Conservation (phyloP, 2,113 vertebrate genomes). For the Gambusia affinis region DNA sequence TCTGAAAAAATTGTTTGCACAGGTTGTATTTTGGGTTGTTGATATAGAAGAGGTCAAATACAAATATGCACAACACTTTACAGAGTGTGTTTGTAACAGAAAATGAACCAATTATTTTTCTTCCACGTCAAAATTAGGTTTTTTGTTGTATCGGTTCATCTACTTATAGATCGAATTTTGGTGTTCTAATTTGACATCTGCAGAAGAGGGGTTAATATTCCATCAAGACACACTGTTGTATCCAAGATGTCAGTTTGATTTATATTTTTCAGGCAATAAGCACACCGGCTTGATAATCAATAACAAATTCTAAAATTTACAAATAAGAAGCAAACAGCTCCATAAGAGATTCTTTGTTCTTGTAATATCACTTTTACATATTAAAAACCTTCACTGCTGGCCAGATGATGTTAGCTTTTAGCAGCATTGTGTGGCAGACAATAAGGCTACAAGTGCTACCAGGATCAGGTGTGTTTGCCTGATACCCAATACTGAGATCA, state of each 20-base stretch:
- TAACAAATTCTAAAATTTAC: not conserved
- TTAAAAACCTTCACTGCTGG: slow-evolving; percentile 66
- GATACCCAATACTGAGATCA: slow-evolving; percentile 74
- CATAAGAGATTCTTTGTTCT: slow-evolving; percentile 36
- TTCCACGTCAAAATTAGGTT: too few relatives aligned
- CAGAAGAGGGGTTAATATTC: not conserved
- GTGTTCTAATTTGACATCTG: not conserved
- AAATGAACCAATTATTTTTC: too few relatives aligned
- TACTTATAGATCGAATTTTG: not conserved
- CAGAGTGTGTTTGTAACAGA: too few relatives aligned
- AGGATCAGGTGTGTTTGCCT: slow-evolving; percentile 75
- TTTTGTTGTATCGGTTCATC: too few relatives aligned
- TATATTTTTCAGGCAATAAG: not conserved
- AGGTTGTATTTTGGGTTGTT: too few relatives aligned
- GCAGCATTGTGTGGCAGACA: slow-evolving; percentile 59
- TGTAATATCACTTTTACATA: slow-evolving; percentile 31
- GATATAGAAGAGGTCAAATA: too few relatives aligned
- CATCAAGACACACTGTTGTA: not conserved
- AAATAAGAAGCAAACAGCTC: slow-evolving; percentile 2
- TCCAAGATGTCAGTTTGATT: not conserved
- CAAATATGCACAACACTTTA: too few relatives aligned
- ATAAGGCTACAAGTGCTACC: slow-evolving; percentile 57
- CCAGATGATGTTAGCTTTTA: slow-evolving; percentile 73
- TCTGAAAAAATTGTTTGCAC: too few relatives aligned
- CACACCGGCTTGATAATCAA: not conserved